phyloP scores from a whole-genome alignment of 1,140 invertebrate genomes.

The Drosophila miranda region DNA sequence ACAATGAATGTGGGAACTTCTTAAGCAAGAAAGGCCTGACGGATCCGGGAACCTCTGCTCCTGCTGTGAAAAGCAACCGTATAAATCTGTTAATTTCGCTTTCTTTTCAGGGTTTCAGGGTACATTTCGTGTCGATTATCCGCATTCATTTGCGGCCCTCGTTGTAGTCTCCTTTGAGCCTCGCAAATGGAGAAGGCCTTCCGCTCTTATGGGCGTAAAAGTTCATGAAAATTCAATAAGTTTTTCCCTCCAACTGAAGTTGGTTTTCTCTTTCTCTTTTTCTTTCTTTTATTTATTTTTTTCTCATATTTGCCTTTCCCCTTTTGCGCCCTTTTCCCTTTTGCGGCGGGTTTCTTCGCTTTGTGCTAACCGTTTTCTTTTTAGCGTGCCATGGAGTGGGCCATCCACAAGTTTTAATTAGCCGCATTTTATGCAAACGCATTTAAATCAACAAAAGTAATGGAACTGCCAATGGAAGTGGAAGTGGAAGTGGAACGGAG shows the following conservation, averaged over 20 bases:
- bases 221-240: constrained; percentile 76
- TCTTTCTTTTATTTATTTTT: too few species aligned
- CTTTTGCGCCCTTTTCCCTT: constrained; percentile 10
- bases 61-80: too few species aligned
- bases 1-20: constrained; percentile 5
- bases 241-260: constrained; percentile 58
- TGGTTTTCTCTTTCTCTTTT: constrained; percentile 25
- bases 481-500: too few species aligned
- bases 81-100: too few species aligned
- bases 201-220: constrained; percentile 19
- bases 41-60: too few species aligned
- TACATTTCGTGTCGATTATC: not conserved
- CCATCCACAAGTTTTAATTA: constrained; percentile 74
- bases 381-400: constrained; percentile 7
- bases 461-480: constrained; percentile 13
- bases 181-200: constrained; percentile 4
- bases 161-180: constrained; percentile 6
- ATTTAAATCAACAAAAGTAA: constrained; percentile 61
- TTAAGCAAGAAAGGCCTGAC: too few species aligned
- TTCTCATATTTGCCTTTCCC: constrained; percentile 16
- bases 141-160: constrained; percentile 16
- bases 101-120: not conserved
- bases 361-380: constrained; percentile 24
- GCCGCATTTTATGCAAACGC: constrained; percentile 74
- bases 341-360: constrained; percentile 16